phyloP scores from a whole-genome alignment of 2,113 vertebrate genomes.

The Artemisiospiza belli region DNA sequence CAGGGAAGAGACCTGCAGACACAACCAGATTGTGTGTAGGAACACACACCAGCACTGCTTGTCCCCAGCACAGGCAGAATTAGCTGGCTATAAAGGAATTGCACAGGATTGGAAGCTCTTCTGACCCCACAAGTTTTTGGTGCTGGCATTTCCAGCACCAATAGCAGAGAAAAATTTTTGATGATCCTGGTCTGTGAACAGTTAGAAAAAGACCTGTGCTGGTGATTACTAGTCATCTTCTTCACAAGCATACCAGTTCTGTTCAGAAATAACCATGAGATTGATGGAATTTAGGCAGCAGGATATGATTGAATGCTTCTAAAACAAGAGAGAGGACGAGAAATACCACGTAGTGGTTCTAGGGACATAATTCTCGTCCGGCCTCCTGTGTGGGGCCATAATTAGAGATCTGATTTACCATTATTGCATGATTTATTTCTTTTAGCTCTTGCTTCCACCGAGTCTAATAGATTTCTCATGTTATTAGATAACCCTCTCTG shows the following conservation, averaged over 20 bases:
- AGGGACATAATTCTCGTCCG: neutral
- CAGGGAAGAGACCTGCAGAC: neutral
- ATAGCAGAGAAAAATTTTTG: neutral
- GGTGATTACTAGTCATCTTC: neutral
- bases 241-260: neutral
- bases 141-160: neutral
- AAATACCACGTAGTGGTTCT: neutral
- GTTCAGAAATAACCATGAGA: neutral
- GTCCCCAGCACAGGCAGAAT: neutral
- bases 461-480: slow-evolving; percentile 55
- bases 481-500: slow-evolving; percentile 54
- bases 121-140: neutral
- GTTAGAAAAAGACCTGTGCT: neutral
- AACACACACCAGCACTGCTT: neutral
- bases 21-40: neutral
- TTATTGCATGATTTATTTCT: slow-evolving; percentile 66
- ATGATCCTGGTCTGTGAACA: neutral
- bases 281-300: neutral
- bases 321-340: neutral
- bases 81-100: neutral
- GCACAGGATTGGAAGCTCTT: neutral
- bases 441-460: neutral
- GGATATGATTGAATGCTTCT: neutral
- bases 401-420: slow-evolving; percentile 58
- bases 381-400: neutral